Percentiles rank a stretch among this genome's conserved stretches.
phyloP scores from a whole-genome alignment of 2,113 vertebrate species.

The Camelus dromedarius region DNA sequence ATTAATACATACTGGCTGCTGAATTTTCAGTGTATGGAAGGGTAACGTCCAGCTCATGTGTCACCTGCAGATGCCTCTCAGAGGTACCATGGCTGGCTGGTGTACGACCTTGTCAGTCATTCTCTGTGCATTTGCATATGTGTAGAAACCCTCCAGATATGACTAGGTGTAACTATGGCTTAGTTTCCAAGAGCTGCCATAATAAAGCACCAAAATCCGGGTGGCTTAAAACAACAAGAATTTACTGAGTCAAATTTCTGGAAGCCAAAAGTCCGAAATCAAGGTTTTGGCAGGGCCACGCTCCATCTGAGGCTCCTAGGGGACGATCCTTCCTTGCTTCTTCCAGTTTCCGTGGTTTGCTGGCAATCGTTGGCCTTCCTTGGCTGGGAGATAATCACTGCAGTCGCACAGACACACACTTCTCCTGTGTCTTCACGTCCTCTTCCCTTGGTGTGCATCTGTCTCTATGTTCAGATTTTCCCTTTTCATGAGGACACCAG shows the following conservation, averaged over 20 bases:
- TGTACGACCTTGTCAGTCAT: neutral
- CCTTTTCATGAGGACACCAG: neutral
- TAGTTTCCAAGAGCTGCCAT: rapidly evolving
- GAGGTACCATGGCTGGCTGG: neutral
- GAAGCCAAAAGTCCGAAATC: neutral
- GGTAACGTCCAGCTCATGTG: neutral
- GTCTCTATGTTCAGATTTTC: no score
- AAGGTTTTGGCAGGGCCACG: neutral
- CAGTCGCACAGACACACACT: neutral
- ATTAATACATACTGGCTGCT: neutral
- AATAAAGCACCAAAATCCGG: neutral
- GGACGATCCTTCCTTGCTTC: neutral
- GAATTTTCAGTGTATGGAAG: neutral
- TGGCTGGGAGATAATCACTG: no score
- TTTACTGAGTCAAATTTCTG: neutral
- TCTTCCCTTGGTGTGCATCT: neutral
- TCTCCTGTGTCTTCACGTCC: neutral
- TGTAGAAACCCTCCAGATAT: neutral
- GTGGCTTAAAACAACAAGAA: neutral
- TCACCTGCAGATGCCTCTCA: neutral
- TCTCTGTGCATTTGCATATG: neutral
- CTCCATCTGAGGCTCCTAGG: neutral
- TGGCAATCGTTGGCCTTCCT: neutral
- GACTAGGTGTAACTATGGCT: neutral
- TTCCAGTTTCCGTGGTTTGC: neutral